Conservation (phyloP, 2,113 vertebrate genomes). For the Paradoxurus hermaphroditus region DNA sequence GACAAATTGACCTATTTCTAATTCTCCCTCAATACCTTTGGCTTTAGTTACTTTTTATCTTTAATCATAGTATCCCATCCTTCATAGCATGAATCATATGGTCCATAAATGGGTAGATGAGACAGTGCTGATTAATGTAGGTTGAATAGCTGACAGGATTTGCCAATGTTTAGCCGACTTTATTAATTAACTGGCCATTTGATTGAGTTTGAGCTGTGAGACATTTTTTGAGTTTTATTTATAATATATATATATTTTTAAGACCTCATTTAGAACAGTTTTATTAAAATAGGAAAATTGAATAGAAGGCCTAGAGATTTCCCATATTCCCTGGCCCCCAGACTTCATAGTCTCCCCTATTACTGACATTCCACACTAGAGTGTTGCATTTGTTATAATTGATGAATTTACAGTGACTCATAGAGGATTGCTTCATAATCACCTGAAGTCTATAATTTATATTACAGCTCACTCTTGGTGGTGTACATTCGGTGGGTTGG, state of each 20-base stretch:
- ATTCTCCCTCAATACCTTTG: background rate
- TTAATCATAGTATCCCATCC: background rate
- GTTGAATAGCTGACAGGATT: background rate
- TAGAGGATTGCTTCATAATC: background rate
- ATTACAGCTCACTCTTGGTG: background rate
- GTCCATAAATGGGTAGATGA: background rate
- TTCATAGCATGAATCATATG: background rate
- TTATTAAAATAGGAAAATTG: background rate
- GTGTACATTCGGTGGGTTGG: background rate
- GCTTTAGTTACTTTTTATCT: background rate
- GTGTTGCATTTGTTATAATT: background rate
- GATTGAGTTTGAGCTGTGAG: background rate
- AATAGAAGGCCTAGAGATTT: background rate
- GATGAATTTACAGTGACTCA: background rate
- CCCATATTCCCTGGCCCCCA: background rate
- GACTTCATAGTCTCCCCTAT: background rate
- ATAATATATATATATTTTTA: background rate
- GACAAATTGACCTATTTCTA: background rate
- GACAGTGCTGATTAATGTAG: background rate
- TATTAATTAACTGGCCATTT: background rate
- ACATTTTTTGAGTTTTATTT: background rate
- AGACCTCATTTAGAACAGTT: background rate
- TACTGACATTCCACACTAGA: background rate
- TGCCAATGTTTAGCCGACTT: background rate
- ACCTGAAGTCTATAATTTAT: background rate